Conservation (phyloP, 2,113 vertebrate genomes). For the Antigone vipio region DNA sequence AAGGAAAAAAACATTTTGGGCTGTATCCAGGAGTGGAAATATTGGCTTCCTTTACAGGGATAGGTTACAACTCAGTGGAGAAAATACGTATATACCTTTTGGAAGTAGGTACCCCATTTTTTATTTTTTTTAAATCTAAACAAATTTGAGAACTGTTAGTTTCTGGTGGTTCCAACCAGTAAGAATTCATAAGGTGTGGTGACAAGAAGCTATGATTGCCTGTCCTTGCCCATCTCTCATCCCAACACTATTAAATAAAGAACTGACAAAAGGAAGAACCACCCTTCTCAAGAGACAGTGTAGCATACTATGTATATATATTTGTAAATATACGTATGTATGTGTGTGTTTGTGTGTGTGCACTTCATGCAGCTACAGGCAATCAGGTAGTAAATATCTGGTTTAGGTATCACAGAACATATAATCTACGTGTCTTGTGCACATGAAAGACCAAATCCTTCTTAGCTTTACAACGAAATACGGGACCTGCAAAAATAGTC, state of each 20-base stretch:
- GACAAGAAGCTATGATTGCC: neutral
- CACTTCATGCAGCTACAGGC: neutral
- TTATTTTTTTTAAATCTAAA: neutral
- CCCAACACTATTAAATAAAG: neutral
- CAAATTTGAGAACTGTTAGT: neutral
- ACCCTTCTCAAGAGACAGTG: neutral
- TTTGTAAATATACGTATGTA: neutral
- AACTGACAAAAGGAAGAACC: neutral
- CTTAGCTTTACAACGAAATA: neutral
- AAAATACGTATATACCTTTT: neutral
- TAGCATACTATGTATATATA: neutral
- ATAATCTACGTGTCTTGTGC: neutral
- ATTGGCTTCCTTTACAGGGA: neutral
- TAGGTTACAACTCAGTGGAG: neutral
- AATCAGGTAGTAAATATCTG: neutral
- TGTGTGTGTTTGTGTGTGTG: neutral
- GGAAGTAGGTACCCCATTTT: neutral
- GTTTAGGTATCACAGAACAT: neutral
- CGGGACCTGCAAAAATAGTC: neutral
- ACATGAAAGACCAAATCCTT: neutral
- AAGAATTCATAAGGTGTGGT: neutral
- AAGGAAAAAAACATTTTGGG: neutral
- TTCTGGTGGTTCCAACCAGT: neutral
- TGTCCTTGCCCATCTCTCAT: neutral
- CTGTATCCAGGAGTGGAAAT: neutral